Evolutionary conservation across 2,888 invertebrate species (phyloP), one percentile per base, ranked within the genome.

Genomic region (Epinotia ramella): DNA sequence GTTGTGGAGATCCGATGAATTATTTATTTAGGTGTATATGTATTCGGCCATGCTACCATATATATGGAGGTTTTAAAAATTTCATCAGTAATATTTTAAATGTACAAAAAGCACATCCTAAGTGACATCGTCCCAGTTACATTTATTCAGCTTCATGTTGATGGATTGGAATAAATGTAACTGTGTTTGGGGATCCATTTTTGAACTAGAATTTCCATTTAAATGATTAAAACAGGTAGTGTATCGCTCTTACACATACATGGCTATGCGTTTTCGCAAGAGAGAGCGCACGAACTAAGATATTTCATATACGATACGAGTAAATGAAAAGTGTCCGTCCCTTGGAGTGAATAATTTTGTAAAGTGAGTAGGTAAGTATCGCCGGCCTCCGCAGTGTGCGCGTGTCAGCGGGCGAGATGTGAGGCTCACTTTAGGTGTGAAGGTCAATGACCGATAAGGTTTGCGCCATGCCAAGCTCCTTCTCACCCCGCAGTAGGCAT

Each of bases 401-500:
- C 81, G 86, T 84, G 84, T 84, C 86, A 80, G 81, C 83, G 84
- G 84, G 84, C 87, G 90, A 90, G 92, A 92, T 92, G 90, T 87
- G 93, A 89, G 93, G 93, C 93, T 91, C 93, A 81, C 88, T 91
- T 90, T 91, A 94, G 93, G 93, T 93, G 91, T 88, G 90, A 92
- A 93, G 94, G 92, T 93, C 91, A 89, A 90, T 92, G 93, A 91
- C 93, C 92, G 94, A 94, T 94, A 94, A 94, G 91, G 89, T 88
- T 89, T 84, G 88, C 87, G 89, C 87, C 87, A 87, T 86, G 86
- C 84, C 90, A 86, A 90, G 87, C 89, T 88, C 89, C 84, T 86
- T 87, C 86, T 84, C 85, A 83, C 84, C 82, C 84, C 72, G 77
- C 77, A 81, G 81, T 87, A 88, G 88, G 87, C 86, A 84, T 81